Percentiles rank a stretch among this genome's conserved stretches.
phyloP scores from a whole-genome alignment of 2,113 vertebrate genomes.

The Urocynchramus pylzowi region DNA sequence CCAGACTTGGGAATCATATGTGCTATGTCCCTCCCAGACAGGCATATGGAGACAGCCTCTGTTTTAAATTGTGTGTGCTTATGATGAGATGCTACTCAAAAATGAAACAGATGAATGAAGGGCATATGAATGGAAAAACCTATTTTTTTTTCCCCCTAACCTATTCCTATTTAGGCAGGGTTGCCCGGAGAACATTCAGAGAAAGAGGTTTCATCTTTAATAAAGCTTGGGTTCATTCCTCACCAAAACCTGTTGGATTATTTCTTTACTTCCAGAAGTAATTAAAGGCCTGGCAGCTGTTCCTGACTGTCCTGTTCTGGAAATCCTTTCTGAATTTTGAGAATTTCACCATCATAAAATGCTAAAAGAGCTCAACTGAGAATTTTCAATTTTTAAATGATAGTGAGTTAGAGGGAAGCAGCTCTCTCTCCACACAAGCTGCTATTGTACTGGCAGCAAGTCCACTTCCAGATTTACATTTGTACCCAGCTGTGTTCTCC shows the following conservation, averaged over 20 bases:
- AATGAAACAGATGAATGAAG: neutral
- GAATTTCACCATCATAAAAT: neutral
- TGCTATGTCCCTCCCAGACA: neutral
- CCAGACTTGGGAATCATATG: neutral
- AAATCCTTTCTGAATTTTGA: neutral
- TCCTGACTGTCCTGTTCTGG: neutral
- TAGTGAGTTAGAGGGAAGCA: neutral
- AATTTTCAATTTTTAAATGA: neutral
- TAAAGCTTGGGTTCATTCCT: neutral
- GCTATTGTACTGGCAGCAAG: neutral
- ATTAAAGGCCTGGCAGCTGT: neutral
- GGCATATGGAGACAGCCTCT: neutral
- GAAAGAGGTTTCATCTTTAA: neutral
- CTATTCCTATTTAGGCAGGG: neutral
- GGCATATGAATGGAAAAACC: neutral
- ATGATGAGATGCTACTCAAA: neutral
- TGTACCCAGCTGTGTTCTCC: neutral
- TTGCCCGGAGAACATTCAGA: neutral
- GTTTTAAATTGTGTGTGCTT: neutral
- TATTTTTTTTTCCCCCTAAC: neutral
- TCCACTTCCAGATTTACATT: neutral
- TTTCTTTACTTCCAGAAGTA: neutral
- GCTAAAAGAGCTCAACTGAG: neutral
- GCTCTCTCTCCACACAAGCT: neutral
- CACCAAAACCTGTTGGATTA: neutral